A percentile compares a stretch with the other conserved stretches of the same genome.
Conservation (phyloP, 1,140 invertebrate genomes). For the Ladona fulva region DNA sequence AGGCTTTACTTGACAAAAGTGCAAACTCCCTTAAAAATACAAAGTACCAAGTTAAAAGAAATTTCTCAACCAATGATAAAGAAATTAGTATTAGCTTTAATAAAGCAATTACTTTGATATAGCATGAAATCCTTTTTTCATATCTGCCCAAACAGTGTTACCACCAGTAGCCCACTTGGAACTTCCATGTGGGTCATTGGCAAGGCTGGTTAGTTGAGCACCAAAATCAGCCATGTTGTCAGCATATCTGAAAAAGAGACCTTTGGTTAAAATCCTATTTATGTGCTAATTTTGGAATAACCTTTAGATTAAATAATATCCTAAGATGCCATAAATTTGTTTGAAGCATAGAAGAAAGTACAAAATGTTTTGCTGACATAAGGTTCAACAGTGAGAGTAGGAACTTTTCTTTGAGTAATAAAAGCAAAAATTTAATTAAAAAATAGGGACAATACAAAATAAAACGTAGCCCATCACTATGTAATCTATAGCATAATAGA, state of each 20-base stretch:
- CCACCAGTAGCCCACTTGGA: slow-evolving; percentile 51
- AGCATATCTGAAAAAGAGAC: slow-evolving; percentile 38
- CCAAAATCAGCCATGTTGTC: slow-evolving; percentile 49
- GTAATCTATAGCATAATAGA: too few species aligned
- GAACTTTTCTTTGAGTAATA: too few species aligned
- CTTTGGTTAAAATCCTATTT: too few species aligned
- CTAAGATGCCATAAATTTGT: too few species aligned
- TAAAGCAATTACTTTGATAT: slow-evolving; percentile 44
- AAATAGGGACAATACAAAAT: too few species aligned
- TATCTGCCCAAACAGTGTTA: slow-evolving; percentile 47
- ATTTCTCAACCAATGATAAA: neutral
- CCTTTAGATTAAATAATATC: too few species aligned
- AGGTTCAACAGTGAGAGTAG: too few species aligned
- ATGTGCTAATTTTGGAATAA: too few species aligned
- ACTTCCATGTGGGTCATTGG: slow-evolving; percentile 36
- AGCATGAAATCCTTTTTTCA: slow-evolving; percentile 50
- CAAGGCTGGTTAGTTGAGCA: slow-evolving; percentile 38
- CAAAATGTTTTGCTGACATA: too few species aligned
- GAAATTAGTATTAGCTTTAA: neutral
- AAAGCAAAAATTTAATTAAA: too few species aligned
- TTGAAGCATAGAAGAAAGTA: too few species aligned
- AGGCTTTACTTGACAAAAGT: slow-evolving; percentile 36
- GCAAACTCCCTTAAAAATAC: slow-evolving; percentile 37
- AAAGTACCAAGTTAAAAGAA: neutral
- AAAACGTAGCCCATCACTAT: too few species aligned